A percentile compares a stretch with the other conserved stretches of the same genome.
phyloP scores from a whole-genome alignment of 2,888 invertebrate species.

The Athripsodes cinereus region DNA sequence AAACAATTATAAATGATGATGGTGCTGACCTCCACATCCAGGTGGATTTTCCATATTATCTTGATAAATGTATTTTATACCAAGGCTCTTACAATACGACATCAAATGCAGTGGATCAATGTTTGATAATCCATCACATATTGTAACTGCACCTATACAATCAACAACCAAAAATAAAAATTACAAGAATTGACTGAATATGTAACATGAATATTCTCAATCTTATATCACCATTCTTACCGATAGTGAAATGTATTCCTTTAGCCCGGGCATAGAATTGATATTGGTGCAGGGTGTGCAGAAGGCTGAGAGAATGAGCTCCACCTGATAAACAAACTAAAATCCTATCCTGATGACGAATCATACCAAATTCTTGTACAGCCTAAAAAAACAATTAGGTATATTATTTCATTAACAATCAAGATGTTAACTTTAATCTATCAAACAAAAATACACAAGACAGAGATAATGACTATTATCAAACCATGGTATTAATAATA shows the following conservation, averaged over 20 bases:
- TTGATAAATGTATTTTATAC: slow-evolving; percentile 72
- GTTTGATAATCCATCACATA: slow-evolving; percentile 62
- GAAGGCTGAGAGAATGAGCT: slow-evolving; percentile 74
- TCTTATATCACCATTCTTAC: slow-evolving; percentile 29
- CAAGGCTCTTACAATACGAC: slow-evolving; percentile 66
- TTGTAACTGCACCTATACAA: slow-evolving; percentile 44
- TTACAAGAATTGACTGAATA: background rate
- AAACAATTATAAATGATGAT: too few species aligned
- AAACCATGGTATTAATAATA: background rate
- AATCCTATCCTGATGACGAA: slow-evolving; percentile 74
- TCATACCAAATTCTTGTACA: slow-evolving; percentile 76
- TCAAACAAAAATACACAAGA: background rate
- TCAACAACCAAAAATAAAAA: background rate
- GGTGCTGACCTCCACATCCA: too few species aligned
- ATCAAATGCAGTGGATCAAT: slow-evolving; percentile 68
- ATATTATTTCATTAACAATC: too few species aligned
- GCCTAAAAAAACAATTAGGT: slow-evolving; percentile 53
- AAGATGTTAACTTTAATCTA: too few species aligned
- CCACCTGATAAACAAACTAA: slow-evolving; percentile 82
- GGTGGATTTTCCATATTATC: slow-evolving; percentile 39
- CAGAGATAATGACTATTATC: too few species aligned
- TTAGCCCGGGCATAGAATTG: slow-evolving; percentile 69
- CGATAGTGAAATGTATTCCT: slow-evolving; percentile 67
- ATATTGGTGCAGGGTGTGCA: slow-evolving; percentile 80
- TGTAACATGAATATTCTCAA: too few species aligned